A percentile compares a stretch with the other conserved stretches of the same genome.
Conservation (phyloP, 2,113 vertebrate species). For the Lophura nycthemera region DNA sequence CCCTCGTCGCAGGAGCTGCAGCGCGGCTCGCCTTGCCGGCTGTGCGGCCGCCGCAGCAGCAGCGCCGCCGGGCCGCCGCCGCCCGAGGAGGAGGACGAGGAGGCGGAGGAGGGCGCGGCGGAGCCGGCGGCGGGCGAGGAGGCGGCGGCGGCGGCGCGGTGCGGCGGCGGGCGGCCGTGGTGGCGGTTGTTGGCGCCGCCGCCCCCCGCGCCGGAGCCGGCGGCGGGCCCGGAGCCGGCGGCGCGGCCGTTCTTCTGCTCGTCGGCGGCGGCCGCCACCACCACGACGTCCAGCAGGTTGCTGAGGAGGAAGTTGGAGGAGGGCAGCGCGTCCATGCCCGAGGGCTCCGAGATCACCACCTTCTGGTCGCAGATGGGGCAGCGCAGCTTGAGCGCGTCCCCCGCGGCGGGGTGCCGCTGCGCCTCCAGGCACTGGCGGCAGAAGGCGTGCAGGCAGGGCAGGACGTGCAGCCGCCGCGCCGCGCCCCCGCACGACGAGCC, state of each 20-base stretch:
- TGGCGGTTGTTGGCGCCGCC: background rate
- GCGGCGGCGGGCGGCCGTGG: background rate
- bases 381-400: slow-evolving; percentile 87
- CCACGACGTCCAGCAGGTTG: slow-evolving; percentile 92
- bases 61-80: slow-evolving; percentile 61
- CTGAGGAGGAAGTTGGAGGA: slow-evolving; percentile 92
- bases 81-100: slow-evolving; percentile 2
- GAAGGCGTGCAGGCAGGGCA: slow-evolving; percentile 93
- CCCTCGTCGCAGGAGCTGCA: slow-evolving; percentile 92
- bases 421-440: slow-evolving; percentile 93
- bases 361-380: slow-evolving; percentile 94
- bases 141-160: background rate
- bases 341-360: slow-evolving; percentile 88
- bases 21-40: slow-evolving; percentile 79
- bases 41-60: slow-evolving; percentile 77
- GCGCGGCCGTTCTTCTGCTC: slow-evolving; percentile 81
- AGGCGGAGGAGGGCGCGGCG: background rate
- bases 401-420: slow-evolving; percentile 79
- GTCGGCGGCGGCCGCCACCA: slow-evolving; percentile 81
- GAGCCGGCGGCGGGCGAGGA: slow-evolving; percentile 54
- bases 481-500: slow-evolving; percentile 68
- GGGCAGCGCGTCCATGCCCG: slow-evolving; percentile 91
- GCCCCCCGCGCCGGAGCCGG: slow-evolving; percentile 48
- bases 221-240: slow-evolving; percentile 63
- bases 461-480: slow-evolving; percentile 86